Percentiles rank a stretch among this genome's conserved stretches.
Conservation (phyloP, 2,888 invertebrate species). For the Notodonta ziczac region DNA sequence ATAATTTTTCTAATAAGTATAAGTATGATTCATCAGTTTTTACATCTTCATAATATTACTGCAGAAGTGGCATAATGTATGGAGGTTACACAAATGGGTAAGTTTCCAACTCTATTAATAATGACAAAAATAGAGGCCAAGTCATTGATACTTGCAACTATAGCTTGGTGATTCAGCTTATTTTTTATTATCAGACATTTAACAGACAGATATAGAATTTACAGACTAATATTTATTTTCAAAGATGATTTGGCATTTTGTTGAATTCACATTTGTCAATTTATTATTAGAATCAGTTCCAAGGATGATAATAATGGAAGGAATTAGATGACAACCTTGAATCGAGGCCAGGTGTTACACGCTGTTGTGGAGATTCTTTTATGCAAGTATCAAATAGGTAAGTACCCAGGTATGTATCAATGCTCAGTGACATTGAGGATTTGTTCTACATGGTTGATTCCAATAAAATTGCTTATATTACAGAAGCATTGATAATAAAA, state of each 20-base stretch:
- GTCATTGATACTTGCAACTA: conserved; percentile 6
- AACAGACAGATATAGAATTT: neutral
- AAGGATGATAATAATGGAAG: conserved; percentile 31
- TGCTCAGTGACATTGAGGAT: conserved; percentile 57
- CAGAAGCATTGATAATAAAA: conserved; percentile 8
- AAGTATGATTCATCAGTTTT: neutral
- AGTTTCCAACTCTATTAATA: conserved; percentile 34
- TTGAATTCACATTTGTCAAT: neutral
- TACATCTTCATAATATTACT: conserved; percentile 9
- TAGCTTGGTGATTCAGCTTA: neutral
- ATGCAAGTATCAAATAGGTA: conserved; percentile 28
- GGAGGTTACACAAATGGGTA: conserved; percentile 15
- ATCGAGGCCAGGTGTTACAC: conserved; percentile 32
- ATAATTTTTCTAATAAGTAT: neutral
- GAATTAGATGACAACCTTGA: conserved; percentile 41
- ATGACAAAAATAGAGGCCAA: conserved; percentile 14
- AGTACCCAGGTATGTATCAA: conserved; percentile 18
- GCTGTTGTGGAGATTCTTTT: conserved; percentile 25
- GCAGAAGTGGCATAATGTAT: conserved; percentile 16
- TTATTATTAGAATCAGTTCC: conserved; percentile 19
- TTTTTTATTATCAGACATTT: neutral
- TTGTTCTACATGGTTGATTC: conserved; percentile 47
- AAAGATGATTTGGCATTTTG: no score
- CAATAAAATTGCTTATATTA: conserved; percentile 23
- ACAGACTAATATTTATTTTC: no score